Conservation (phyloP, 2,888 invertebrate species). For the Kryphioiulus occultus region DNA sequence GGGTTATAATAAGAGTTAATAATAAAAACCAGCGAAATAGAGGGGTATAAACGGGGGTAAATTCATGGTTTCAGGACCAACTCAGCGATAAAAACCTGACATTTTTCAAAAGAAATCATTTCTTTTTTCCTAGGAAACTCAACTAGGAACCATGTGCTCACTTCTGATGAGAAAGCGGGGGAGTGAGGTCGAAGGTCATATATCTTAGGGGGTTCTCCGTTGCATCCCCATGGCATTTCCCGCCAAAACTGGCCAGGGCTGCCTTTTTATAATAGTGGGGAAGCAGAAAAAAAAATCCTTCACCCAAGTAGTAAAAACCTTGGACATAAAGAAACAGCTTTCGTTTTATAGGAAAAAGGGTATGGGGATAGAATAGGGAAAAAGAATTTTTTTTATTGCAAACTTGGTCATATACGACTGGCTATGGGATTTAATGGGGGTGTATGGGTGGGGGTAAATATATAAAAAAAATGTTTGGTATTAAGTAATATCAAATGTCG, state of each 20-base stretch:
- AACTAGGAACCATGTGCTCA: neutral
- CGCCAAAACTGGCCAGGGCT: neutral
- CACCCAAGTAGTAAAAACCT: neutral
- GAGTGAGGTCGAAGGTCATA: neutral
- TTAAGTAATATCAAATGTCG: neutral
- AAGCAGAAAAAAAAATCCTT: neutral
- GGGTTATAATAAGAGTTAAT: neutral
- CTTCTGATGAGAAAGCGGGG: neutral
- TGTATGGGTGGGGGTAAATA: neutral
- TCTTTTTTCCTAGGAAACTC: neutral
- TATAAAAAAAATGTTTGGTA: neutral
- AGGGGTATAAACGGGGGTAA: neutral
- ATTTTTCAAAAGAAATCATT: neutral
- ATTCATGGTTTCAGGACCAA: neutral
- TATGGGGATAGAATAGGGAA: neutral
- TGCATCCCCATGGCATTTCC: neutral
- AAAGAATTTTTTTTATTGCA: neutral
- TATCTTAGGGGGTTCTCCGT: neutral
- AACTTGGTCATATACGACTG: neutral
- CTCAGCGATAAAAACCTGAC: neutral
- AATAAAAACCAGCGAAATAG: neutral
- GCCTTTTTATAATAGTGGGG: neutral
- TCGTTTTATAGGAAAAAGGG: slow-evolving; percentile 22
- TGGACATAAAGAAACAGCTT: neutral
- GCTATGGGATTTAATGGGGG: neutral